These are phyloP conservation scores for Pterocles burchelli DNA, from an alignment of 2,113 vertebrate species.

Conservation along the genomic window DNA sequence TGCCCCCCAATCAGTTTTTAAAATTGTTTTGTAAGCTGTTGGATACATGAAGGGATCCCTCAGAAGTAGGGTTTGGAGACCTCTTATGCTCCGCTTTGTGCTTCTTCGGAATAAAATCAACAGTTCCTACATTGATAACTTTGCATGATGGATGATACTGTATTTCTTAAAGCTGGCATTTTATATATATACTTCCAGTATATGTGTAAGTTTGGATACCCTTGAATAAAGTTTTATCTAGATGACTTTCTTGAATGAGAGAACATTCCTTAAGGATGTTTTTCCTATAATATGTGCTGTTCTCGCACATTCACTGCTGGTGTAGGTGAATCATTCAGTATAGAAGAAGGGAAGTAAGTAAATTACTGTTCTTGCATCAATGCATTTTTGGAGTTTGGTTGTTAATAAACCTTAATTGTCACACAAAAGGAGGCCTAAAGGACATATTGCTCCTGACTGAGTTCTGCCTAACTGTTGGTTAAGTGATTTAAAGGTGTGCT, in stretches of 20 bases:
- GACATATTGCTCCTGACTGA: not conserved
- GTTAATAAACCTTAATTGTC: not conserved
- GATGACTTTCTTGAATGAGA: not conserved
- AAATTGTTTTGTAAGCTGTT: not conserved
- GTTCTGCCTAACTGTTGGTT: not conserved
- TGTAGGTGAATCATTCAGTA: not conserved
- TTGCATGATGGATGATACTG: not conserved
- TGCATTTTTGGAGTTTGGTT: not conserved
- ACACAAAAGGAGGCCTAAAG: not conserved
- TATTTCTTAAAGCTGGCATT: not conserved
- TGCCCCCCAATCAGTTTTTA: not conserved
- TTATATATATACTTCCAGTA: not conserved
- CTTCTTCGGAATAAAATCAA: not conserved
- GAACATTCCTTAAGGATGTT: not conserved
- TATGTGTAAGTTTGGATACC: not conserved
- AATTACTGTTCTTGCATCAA: not conserved
- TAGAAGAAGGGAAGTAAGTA: not conserved
- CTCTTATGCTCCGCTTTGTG: not conserved
- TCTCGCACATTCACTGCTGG: not conserved
- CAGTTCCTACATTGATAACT: not conserved
- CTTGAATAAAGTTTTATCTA: not conserved
- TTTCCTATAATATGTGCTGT: not conserved
- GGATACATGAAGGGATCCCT: not conserved
- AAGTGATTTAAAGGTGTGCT: not conserved
- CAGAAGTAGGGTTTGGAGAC: not conserved